Conservation (phyloP, 2,888 invertebrate species). For the Cistogaster globosa region DNA sequence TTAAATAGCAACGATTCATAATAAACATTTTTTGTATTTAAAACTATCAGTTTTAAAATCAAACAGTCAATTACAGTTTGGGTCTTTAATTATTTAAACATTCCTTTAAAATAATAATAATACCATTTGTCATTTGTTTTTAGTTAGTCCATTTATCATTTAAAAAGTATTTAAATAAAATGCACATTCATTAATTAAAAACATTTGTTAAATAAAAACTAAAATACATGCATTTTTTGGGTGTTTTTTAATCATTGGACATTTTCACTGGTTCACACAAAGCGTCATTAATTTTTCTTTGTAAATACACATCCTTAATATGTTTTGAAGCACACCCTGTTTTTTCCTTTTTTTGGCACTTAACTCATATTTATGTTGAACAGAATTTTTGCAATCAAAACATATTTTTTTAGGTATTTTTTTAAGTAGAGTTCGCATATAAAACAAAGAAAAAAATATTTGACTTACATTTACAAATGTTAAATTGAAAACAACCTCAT, state of each 20-base stretch:
- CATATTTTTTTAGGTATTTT: not conserved
- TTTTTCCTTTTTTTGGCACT: not conserved
- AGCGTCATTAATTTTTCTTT: not conserved
- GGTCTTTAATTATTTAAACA: conserved; percentile 23
- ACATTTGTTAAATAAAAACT: conserved; percentile 61
- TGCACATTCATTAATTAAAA: conserved; percentile 45
- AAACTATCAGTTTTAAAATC: not conserved
- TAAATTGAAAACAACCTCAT: not conserved
- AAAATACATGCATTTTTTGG: conserved; percentile 51
- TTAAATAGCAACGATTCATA: too few species aligned
- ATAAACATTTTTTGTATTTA: too few species aligned
- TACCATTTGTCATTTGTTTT: conserved; percentile 27
- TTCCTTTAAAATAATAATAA: conserved; percentile 27
- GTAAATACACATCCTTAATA: not conserved
- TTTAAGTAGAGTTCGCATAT: too few species aligned
- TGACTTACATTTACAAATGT: too few species aligned
- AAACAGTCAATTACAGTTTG: conserved; percentile 29
- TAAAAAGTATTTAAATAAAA: conserved; percentile 29
- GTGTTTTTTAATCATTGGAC: conserved; percentile 54
- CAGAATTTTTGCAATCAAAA: conserved; percentile 11
- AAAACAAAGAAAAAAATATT: too few species aligned
- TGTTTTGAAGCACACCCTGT: conserved; percentile 23
- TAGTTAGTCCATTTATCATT: conserved; percentile 51
- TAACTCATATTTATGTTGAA: not conserved
- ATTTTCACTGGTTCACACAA: conserved; percentile 19